Conservation (phyloP, 2,113 vertebrate genomes). For the Petrocephalus zakoni region DNA sequence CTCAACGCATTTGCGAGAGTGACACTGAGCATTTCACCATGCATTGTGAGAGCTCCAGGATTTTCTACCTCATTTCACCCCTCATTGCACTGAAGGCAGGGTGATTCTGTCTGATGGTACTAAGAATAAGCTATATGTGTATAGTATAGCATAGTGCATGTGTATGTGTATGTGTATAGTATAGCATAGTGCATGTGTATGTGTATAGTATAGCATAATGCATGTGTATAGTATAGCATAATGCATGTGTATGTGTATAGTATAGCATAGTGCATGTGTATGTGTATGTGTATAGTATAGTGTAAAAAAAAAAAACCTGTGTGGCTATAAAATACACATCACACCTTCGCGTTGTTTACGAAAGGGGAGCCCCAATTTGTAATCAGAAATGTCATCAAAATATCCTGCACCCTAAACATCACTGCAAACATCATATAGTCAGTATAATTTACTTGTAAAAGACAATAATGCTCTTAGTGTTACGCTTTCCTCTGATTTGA, state of each 20-base stretch:
- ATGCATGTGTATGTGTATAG: too few relatives aligned
- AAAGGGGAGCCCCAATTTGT: background rate
- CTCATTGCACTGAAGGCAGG: conserved; percentile 48
- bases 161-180: too few relatives aligned
- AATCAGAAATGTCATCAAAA: background rate
- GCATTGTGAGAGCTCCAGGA: conserved; percentile 33
- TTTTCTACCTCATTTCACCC: conserved; percentile 60
- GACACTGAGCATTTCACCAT: background rate
- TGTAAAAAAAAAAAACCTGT: background rate
- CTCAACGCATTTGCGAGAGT: background rate
- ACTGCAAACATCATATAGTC: background rate
- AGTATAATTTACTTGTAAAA: background rate
- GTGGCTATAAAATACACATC: background rate
- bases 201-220: too few relatives aligned
- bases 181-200: too few relatives aligned
- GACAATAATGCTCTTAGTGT: background rate
- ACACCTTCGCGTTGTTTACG: background rate
- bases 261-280: too few relatives aligned
- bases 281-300: too few relatives aligned
- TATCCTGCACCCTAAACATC: background rate
- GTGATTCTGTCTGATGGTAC: conserved; percentile 54
- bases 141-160: too few relatives aligned
- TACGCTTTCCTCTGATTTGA: background rate
- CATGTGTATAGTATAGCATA: too few relatives aligned
- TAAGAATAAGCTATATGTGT: conserved; percentile 26